Base-by-base conservation (phyloP, 1,140 invertebrate species). In the Drosophila aff. region DNA sequence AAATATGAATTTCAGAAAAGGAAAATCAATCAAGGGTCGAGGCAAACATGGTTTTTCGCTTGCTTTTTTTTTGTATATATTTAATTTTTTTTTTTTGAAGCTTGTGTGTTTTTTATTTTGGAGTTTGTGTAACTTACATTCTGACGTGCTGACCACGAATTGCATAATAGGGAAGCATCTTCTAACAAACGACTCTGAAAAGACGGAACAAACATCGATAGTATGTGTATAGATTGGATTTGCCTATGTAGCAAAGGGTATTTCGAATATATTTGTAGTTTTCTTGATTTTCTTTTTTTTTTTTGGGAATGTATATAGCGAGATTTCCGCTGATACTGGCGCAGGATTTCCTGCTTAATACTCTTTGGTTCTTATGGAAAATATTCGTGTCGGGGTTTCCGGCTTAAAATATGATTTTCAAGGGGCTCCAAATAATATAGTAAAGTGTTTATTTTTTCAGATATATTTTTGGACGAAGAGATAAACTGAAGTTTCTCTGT, bases 131-230 rank as follows among this genome's bases (percentile, higher is more conserved):
- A 79, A 97, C 96, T 96, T 95, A 97, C 96, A 94, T 97, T 97
- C 93, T 97, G 96, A 93, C 96, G 95, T 76, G 96, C 96, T 91
- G 96, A 97, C 96, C 96, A 97, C 43, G 96, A 96, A 94, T 97
- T 97, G 95, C 96, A 97, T 96, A 97, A 96, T 91, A 97, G 95
- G 80, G 96, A 97, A 68, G 96, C 96, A 94, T 97, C 96, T 94
- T 97, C 96, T 93, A 97, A 94, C 93, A 97, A 96, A 92, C 96
- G 96, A 94, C 96, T 97, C 96, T 97, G 96, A 91, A 92, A 92
- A 91, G 85, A 90, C 72, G 85, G 89, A 83, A 89, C 81, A 87
- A 87, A 83, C 81, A 89, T 72, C 77, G 84, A 90, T 84, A 81
- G 85, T 78, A 81, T 89, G 79, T 83, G 68, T 59, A 72, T 55